Percentiles rank a stretch among this genome's conserved stretches.
Evolutionary conservation across 2,797 vertebrate species (phyloP).

Genomic region (Euthynnus affinis): DNA sequence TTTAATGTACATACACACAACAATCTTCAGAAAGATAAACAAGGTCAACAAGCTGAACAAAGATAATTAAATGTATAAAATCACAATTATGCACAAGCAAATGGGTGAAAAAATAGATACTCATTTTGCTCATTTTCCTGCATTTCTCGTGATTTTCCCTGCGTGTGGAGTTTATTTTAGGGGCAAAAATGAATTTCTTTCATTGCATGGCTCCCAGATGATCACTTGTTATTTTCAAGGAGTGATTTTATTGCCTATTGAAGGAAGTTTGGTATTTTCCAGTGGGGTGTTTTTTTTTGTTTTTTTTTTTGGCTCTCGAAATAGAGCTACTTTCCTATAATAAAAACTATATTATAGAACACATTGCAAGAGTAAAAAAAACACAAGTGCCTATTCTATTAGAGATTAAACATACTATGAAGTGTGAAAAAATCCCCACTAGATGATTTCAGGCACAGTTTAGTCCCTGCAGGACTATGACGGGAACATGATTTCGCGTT

Average conservation of each 20-base stretch:
- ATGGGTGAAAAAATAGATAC: too few relatives aligned
- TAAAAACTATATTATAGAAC: background rate
- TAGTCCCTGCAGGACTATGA: conserved; percentile 45
- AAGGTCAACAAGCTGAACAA: too few relatives aligned
- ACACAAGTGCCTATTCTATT: background rate
- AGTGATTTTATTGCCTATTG: background rate
- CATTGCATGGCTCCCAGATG: background rate
- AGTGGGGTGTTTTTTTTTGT: background rate
- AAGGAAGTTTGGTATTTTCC: conserved; percentile 29
- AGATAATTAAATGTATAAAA: too few relatives aligned
- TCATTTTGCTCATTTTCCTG: background rate
- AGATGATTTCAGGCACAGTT: conserved; percentile 19
- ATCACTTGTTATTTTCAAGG: background rate
- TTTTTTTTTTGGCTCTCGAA: conserved; percentile 6
- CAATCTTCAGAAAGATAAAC: too few relatives aligned
- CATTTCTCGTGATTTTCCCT: background rate
- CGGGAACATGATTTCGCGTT: conserved; percentile 43
- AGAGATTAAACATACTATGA: background rate
- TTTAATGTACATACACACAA: too few relatives aligned
- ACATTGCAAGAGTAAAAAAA: background rate
- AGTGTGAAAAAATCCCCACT: background rate
- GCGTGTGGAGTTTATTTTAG: background rate
- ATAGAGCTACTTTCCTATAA: conserved; percentile 18
- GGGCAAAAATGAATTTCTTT: background rate
- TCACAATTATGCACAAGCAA: too few relatives aligned